Evolutionary conservation across 1,140 invertebrate species (phyloP), one percentile per base, ranked within the genome.

Genomic region (Coenobita brevimanus): DNA sequence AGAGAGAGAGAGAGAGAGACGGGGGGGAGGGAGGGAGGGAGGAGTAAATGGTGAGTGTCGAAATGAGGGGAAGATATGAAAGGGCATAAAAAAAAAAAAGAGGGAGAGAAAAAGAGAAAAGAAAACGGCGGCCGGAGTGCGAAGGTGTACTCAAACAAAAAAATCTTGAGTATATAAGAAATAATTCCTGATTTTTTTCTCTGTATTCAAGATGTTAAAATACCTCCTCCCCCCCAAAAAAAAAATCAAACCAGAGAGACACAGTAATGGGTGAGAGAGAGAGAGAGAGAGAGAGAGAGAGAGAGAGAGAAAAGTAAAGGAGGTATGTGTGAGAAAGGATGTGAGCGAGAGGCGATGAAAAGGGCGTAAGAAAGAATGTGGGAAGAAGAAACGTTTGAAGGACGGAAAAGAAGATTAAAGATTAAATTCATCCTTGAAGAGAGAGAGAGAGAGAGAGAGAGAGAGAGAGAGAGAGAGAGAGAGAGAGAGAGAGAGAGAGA

Each of bases 251-350:
- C 46, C 21, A 24, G 75, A 78, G 75, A 78, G 75, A 50, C n/a
- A n/a, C n/a, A n/a, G n/a, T n/a, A n/a, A n/a, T n/a, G 38, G 27
- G 75, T 24, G 41, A 78, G 41, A 78, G 38, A 78, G 75, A 78
- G 75, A 78, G 41, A 78, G 41, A 78, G 41, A 78, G 75, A 50
- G 75, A 50, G 41, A 78, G 50, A 46, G 41, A 78, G 75, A 78
- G 75, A 50, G 38, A 78, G 75, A 78, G 41, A 50, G 38, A 78
- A n/a, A 78, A 27, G 33, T 21, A 57, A 30, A 54, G 46, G 36
- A 30, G 30, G 30, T 27, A 15, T 27, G 76, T 27, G n/a, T 54
- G 76, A 79, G n/a, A 78, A 27, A 50, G 6, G 33, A 1, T n/a
- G 46, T 27, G 27, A 78, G 43, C 24, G 27, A 50, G 27, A 30